A percentile compares a stretch with the other conserved stretches of the same genome.
These are phyloP conservation scores for Sthenelais limicola DNA, from an alignment of 2,888 invertebrate species.

Conservation along the genomic window DNA sequence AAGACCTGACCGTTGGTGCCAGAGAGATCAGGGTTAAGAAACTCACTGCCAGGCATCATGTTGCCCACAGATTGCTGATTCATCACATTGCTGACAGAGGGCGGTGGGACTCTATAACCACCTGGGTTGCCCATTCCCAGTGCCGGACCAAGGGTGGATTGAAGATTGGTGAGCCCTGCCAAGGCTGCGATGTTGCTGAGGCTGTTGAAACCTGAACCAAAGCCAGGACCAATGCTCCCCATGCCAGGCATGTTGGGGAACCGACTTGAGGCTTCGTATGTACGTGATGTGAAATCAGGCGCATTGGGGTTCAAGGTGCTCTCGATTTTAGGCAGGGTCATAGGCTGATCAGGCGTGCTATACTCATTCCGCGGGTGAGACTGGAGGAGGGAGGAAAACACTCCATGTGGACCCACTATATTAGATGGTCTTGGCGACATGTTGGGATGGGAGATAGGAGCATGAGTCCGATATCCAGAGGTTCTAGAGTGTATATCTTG, in stretches of 20 bases:
- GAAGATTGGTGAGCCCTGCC: background rate
- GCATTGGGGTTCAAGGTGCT: constrained; percentile 85
- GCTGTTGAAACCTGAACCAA: constrained; percentile 10
- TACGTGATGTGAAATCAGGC: constrained; percentile 79
- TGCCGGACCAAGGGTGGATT: constrained; percentile 2
- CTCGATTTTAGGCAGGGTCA: constrained; percentile 71
- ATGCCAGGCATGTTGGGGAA: constrained; percentile 28
- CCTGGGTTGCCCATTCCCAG: constrained; percentile 2
- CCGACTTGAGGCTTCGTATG: constrained; percentile 21
- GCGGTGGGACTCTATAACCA: constrained; percentile 15
- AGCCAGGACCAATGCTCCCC: constrained; percentile 23
- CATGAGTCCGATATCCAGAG: background rate
- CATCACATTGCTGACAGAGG: constrained; percentile 10
- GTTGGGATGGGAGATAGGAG: background rate
- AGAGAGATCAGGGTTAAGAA: background rate
- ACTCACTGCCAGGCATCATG: background rate
- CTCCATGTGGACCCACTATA: too few species aligned
- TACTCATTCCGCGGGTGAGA: constrained; percentile 60
- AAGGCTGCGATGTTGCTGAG: constrained; percentile 9
- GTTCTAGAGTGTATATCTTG: background rate
- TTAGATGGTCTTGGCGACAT: constrained; percentile 37
- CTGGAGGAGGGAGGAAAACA: constrained; percentile 21
- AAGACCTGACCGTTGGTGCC: constrained; percentile 13
- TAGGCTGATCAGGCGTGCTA: constrained; percentile 68
- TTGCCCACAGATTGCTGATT: background rate